Conservation (phyloP, 2,888 invertebrate species). For the Eilema depressum region DNA sequence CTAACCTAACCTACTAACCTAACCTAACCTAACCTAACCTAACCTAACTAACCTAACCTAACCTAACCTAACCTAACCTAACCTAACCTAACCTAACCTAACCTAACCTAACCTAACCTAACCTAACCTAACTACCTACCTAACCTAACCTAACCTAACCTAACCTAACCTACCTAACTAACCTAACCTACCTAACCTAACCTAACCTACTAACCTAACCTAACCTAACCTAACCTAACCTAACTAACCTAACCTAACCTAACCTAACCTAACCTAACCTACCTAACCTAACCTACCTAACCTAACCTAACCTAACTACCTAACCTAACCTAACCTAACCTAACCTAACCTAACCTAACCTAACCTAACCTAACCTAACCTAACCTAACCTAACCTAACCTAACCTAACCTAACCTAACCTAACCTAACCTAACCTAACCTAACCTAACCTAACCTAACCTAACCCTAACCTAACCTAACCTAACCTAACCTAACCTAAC, state of each 20-base stretch:
- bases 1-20: too few relatives aligned
- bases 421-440: conserved; percentile 16
- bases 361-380: conserved; percentile 25
- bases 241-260: neutral
- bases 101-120: conserved; percentile 35
- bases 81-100: conserved; percentile 27
- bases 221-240: neutral
- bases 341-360: conserved; percentile 32
- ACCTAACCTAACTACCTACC: conserved; percentile 20
- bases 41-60: conserved; percentile 33
- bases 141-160: conserved; percentile 24
- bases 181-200: too few relatives aligned
- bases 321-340: conserved; percentile 38
- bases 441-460: conserved; percentile 45
- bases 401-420: conserved; percentile 34
- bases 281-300: too few relatives aligned
- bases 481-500: conserved; percentile 44
- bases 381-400: conserved; percentile 44
- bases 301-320: conserved; percentile 36
- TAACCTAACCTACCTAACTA: too few relatives aligned
- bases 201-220: too few relatives aligned
- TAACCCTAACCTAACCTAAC: conserved; percentile 48
- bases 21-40: conserved; percentile 41
- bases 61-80: conserved; percentile 30
- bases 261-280: too few relatives aligned